A percentile compares a stretch with the other conserved stretches of the same genome.
phyloP scores from a whole-genome alignment of 2,888 invertebrate genomes.

The Lycocerus yunnanus region DNA sequence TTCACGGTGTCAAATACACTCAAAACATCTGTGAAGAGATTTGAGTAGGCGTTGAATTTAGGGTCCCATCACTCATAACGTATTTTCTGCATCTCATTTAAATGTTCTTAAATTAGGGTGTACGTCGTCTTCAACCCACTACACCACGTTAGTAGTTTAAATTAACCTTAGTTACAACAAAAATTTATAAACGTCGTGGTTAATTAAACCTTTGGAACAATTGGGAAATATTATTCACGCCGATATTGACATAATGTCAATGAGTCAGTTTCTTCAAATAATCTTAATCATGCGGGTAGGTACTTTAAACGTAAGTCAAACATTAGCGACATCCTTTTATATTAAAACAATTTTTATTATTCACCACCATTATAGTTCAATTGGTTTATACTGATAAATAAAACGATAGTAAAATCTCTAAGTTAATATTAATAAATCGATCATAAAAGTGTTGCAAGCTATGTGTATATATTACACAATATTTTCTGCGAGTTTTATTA shows the following conservation, averaged over 20 bases:
- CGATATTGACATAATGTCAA: neutral
- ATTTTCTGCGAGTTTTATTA: too few relatives aligned
- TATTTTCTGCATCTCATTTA: slow-evolving; percentile 17
- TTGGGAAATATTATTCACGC: slow-evolving; percentile 6
- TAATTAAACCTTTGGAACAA: slow-evolving; percentile 8
- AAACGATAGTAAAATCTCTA: neutral
- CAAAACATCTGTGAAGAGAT: slow-evolving; percentile 7
- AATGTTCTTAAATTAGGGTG: slow-evolving; percentile 10
- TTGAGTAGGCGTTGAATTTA: slow-evolving; percentile 16
- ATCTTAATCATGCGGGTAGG: slow-evolving; percentile 7
- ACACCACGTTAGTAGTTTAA: neutral
- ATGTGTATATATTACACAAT: too few relatives aligned
- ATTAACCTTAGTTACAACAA: slow-evolving; percentile 5
- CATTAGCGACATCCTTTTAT: neutral
- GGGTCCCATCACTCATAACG: slow-evolving; percentile 18
- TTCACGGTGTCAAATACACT: slow-evolving; percentile 3
- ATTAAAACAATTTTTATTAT: neutral
- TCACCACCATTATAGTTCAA: neutral
- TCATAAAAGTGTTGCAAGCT: neutral
- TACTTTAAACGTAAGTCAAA: neutral
- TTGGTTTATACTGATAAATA: neutral
- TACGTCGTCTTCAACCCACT: neutral
- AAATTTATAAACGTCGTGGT: neutral
- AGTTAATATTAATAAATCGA: neutral
- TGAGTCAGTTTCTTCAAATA: neutral